These are phyloP conservation scores for Sebastes matsubarae DNA, from an alignment of 2,797 vertebrate genomes.

Conservation along the genomic window DNA sequence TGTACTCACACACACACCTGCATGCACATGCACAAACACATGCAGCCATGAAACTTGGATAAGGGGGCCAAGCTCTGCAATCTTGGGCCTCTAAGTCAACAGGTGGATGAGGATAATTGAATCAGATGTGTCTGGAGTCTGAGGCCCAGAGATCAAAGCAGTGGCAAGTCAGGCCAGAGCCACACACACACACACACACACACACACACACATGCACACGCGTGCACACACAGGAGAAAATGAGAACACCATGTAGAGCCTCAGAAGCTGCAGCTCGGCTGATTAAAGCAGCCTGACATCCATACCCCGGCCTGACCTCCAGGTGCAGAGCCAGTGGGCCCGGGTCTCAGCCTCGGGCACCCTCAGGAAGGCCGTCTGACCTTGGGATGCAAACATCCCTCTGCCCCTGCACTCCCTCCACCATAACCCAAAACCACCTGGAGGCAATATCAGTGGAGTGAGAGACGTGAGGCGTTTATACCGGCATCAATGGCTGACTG, in stretches of 20 bases:
- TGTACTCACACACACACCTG: not conserved
- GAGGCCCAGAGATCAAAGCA: conserved; percentile 83
- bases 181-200: not conserved
- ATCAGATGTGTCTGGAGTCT: conserved; percentile 85
- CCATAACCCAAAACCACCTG: conserved; percentile 57
- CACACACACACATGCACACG: conserved; percentile 6
- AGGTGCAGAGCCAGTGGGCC: conserved; percentile 74
- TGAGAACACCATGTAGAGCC: conserved; percentile 68
- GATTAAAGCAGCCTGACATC: conserved; percentile 82
- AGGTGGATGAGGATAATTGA: conserved; percentile 88
- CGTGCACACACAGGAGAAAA: conserved; percentile 46
- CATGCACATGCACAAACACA: conserved; percentile 31
- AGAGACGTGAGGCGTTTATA: conserved; percentile 16
- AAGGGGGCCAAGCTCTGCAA: conserved; percentile 74
- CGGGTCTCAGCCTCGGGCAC: conserved; percentile 60
- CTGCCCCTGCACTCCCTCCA: conserved; percentile 37
- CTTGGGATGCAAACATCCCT: conserved; percentile 66
- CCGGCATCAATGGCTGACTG: conserved; percentile 4
- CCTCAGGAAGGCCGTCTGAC: conserved; percentile 67
- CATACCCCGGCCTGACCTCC: conserved; percentile 77
- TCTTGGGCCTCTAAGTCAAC: conserved; percentile 84
- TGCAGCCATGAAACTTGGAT: conserved; percentile 64
- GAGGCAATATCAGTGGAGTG: conserved; percentile 50
- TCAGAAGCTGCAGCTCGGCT: conserved; percentile 70
- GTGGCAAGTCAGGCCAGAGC: conserved; percentile 71